These are phyloP conservation scores for Onychostoma macrolepis DNA, from an alignment of 2,113 vertebrate species.

Conservation along the genomic window DNA sequence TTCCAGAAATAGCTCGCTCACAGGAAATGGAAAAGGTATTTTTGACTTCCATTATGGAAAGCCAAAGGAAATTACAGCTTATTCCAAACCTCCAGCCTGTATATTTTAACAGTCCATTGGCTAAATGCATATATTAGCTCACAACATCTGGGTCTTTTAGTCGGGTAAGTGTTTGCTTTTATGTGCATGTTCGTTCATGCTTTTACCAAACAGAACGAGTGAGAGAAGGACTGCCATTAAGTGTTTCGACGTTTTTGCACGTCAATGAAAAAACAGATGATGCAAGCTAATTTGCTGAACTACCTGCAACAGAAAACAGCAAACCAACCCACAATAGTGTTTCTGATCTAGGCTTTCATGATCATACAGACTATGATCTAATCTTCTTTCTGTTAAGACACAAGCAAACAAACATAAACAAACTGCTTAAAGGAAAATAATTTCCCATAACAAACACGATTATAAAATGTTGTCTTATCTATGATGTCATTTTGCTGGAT, in stretches of 20 bases:
- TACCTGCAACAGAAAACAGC: background rate
- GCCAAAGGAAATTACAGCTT: conserved; percentile 41
- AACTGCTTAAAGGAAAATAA: too few species aligned
- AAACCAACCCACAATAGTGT: background rate
- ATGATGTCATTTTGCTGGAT: too few species aligned
- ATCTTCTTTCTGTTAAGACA: background rate
- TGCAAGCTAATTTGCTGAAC: background rate
- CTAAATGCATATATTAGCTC: background rate
- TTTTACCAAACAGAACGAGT: background rate
- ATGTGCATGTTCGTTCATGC: background rate
- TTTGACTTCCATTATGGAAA: conserved; percentile 70
- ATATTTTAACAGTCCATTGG: background rate
- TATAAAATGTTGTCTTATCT: too few species aligned
- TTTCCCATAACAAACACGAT: too few species aligned
- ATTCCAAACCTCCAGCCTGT: background rate
- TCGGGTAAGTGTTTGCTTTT: background rate
- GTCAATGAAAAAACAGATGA: background rate
- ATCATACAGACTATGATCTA: background rate
- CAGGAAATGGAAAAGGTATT: conserved; percentile 68
- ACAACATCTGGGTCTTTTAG: background rate
- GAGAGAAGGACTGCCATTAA: background rate
- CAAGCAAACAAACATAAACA: background rate
- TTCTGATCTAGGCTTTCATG: background rate
- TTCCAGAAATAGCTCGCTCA: conserved; percentile 62
- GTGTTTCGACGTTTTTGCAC: background rate